Percentiles rank a stretch among this genome's conserved stretches.
phyloP scores from a whole-genome alignment of 1,140 invertebrate species.

The Vanessa atalanta region DNA sequence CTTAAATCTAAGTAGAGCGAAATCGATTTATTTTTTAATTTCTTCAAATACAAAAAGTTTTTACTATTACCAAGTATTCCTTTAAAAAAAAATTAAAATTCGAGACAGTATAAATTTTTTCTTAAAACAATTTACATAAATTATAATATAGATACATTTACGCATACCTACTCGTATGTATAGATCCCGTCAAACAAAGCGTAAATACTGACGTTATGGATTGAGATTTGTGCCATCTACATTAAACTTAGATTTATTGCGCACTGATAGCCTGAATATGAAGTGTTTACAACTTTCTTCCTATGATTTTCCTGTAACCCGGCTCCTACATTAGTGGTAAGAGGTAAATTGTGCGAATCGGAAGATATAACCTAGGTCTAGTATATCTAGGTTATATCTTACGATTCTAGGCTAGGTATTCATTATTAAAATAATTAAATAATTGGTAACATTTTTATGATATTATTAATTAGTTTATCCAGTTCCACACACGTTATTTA shows the following conservation, averaged over 20 bases:
- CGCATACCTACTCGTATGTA: neutral
- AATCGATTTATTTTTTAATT: no score
- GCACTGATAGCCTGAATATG: constrained; percentile 18
- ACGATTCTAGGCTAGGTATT: no score
- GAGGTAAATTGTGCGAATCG: neutral
- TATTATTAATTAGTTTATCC: no score
- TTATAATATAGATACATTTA: neutral
- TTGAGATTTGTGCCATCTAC: constrained; percentile 25
- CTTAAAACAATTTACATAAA: no score
- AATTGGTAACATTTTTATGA: no score
- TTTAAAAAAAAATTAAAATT: neutral
- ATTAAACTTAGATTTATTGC: constrained; percentile 20
- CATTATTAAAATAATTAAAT: no score
- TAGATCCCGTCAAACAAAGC: neutral
- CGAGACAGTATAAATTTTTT: no score
- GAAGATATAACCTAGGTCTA: neutral
- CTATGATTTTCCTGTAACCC: neutral
- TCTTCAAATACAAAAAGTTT: no score
- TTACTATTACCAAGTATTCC: no score
- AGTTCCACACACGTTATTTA: no score
- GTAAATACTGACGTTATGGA: constrained; percentile 12
- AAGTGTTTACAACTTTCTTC: constrained; percentile 19
- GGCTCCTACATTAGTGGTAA: neutral
- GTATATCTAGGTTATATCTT: no score
- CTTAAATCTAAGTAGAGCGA: no score